These are phyloP conservation scores for Myiotriccus ornatus DNA, from an alignment of 2,797 vertebrate species.

Conservation along the genomic window DNA sequence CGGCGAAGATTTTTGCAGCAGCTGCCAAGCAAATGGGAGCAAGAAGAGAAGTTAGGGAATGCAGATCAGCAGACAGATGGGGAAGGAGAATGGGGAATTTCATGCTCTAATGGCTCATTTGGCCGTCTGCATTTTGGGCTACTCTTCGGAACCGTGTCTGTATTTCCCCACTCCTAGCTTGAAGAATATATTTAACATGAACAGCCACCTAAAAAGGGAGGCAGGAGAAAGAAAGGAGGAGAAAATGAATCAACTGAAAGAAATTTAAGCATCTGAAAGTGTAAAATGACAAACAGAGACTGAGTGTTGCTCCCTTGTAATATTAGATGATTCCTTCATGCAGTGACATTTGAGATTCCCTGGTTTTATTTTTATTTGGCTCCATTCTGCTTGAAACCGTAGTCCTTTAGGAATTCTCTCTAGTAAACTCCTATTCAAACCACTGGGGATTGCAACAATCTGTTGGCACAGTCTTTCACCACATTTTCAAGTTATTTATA, in stretches of 20 bases:
- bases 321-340: not conserved
- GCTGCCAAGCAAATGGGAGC: not conserved
- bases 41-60: not conserved
- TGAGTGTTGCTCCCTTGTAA: not conserved
- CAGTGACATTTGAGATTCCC: not conserved
- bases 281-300: not conserved
- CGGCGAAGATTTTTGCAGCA: not conserved
- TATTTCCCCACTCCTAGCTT: not conserved
- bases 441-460: slow-evolving; percentile 43
- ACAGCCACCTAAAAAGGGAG: not conserved
- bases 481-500: slow-evolving; percentile 22
- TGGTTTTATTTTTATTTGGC: not conserved
- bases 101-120: not conserved
- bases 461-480: slow-evolving; percentile 7
- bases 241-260: accelerated
- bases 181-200: not conserved
- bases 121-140: not conserved
- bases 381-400: not conserved
- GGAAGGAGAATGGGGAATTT: not conserved
- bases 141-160: accelerated
- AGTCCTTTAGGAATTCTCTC: slow-evolving; percentile 42
- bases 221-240: not conserved
- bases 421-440: slow-evolving; percentile 32
- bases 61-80: not conserved
- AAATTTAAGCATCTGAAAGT: not conserved